A percentile compares a stretch with the other conserved stretches of the same genome.
phyloP scores from a whole-genome alignment of 2,888 invertebrate genomes.

The Biston betularia region DNA sequence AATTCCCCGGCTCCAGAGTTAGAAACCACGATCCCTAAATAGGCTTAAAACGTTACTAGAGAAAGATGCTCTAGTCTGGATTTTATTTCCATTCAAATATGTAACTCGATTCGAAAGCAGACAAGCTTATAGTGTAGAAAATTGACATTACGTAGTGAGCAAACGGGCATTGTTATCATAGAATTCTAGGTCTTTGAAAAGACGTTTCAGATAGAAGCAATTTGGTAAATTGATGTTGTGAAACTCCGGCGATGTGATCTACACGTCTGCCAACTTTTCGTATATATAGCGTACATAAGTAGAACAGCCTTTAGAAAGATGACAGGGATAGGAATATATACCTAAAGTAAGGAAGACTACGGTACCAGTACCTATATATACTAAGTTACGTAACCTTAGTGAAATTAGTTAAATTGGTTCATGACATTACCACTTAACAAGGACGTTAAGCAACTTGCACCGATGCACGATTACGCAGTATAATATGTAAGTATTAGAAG shows the following conservation, averaged over 20 bases:
- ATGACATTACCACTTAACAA: no score
- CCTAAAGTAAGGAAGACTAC: background rate
- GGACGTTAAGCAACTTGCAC: no score
- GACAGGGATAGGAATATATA: background rate
- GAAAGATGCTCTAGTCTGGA: slow-evolving; percentile 16
- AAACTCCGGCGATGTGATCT: slow-evolving; percentile 15
- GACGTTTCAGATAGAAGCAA: slow-evolving; percentile 21
- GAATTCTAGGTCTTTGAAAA: slow-evolving; percentile 24
- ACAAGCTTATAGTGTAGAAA: slow-evolving; percentile 13
- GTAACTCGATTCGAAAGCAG: slow-evolving; percentile 18
- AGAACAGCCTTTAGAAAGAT: background rate
- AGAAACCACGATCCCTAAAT: slow-evolving; percentile 16
- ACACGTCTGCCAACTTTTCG: slow-evolving; percentile 11
- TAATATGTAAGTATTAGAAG: no score
- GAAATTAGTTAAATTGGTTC: no score
- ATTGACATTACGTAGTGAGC: slow-evolving; percentile 17
- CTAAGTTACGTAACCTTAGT: no score
- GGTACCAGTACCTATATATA: no score
- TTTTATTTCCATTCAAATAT: slow-evolving; percentile 16
- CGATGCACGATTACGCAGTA: no score
- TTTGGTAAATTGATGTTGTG: slow-evolving; percentile 29
- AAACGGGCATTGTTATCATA: slow-evolving; percentile 26
- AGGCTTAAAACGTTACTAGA: slow-evolving; percentile 15
- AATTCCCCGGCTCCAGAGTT: background rate
- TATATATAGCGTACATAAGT: background rate